Percentiles rank a stretch among this genome's conserved stretches.
phyloP scores from a whole-genome alignment of 2,888 invertebrate genomes.

The Tinea pellionella region DNA sequence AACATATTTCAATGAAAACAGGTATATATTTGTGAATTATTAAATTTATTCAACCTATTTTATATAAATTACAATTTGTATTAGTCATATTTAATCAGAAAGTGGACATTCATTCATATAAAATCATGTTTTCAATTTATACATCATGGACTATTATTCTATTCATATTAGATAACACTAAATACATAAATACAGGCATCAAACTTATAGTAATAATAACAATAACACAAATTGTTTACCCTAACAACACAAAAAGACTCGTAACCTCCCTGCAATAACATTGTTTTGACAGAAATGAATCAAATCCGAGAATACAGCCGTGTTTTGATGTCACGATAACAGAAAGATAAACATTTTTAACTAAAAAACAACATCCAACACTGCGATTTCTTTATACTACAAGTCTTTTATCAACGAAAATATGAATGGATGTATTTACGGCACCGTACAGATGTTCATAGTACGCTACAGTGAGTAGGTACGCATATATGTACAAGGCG shows the following conservation, averaged over 20 bases:
- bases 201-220: background rate
- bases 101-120: no score
- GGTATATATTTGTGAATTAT: no score
- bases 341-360: background rate
- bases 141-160: no score
- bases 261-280: background rate
- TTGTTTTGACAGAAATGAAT: background rate
- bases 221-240: background rate
- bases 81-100: no score
- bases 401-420: conserved; percentile 18
- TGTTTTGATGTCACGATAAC: background rate
- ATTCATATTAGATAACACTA: background rate
- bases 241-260: background rate
- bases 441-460: conserved; percentile 36
- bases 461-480: conserved; percentile 33
- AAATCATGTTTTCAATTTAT: no score
- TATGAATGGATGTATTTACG: conserved; percentile 36
- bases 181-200: background rate
- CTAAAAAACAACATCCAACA: background rate
- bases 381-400: background rate
- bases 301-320: background rate
- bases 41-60: no score
- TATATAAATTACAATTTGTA: no score
- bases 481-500: conserved; percentile 24
- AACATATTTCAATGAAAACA: no score